Evolutionary conservation across 2,797 vertebrate species (phyloP), one percentile per base, ranked within the genome.

Genomic region (Parauchenoglanis punctatus): DNA sequence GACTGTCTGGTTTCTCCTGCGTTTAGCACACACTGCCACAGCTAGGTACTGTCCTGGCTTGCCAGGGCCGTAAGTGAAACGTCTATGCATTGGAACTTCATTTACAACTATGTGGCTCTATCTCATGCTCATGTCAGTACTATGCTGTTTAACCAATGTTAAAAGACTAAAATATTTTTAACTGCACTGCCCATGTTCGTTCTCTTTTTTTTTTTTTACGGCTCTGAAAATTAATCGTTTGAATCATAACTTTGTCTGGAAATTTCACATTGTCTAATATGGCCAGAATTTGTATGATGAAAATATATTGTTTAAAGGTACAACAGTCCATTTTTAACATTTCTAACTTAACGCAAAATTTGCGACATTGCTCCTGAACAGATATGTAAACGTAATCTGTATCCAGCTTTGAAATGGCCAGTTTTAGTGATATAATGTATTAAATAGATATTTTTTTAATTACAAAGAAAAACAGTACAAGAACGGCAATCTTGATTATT

Each of bases 1-100:
- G 93, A 92, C 87, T 93, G 92, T 94, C 93, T 92, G 91, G 92
- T 85, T 90, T 88, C 92, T 94, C 89, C 91, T 95, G 93, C 94
- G 94, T 95, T 96, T 95, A 95, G 83, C 93, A 94, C 91, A 89
- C 90, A 35, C 35, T 90, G 91, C 90, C 93, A 35, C 90, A 84
- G 87, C 90, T 87, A 91, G 93, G 91, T 93, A 94, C 92, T 91
- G 94, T 88, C 82, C 89, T 88, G 73, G 76, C 82, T 88, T 84
- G 82, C 40, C 85, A 87, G 23, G 72, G 65, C 75, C 67, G 44
- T 65, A 83, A 81, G 85, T 88, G 70, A 86, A 70, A 83, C 20
- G 12, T 67, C 68, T 86, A 58, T 72, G 31, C 10, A 63, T 86
- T 12, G 11, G 20, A 52, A 54, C n/a, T 28, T 5, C 12, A 75